Evolutionary conservation across 2,888 invertebrate genomes (phyloP), one percentile per base, ranked within the genome.

Genomic region (Cheilosia vernalis): DNA sequence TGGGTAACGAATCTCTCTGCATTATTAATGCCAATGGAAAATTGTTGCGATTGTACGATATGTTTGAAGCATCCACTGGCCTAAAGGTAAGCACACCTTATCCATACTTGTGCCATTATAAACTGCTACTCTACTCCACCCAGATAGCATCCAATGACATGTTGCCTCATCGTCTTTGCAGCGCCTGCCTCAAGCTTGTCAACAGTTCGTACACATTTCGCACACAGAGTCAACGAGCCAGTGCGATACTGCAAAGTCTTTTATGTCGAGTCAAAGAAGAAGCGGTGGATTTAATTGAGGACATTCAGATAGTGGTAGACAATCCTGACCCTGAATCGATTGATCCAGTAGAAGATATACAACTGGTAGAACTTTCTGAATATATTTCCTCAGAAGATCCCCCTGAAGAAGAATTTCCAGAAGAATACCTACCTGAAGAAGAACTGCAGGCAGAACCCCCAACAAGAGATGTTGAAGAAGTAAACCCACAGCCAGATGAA

Each of bases 151-250:
- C 72, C 0, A n/a, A 69, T 1, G 85, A 85, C 17, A 40, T 9
- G 2, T 4, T 85, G 17, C 85, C 85, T 9, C 70, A 66, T n/a
- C 76, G 72, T 2, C 69, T 85, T 19, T 85, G 85, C 21, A 53
- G 72, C 42, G 2, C 49, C 4, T 85, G 85, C 21, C 40, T 85
- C 0, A 64, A 72, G 40, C 21, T 37, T 15, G 56, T 85, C 4
- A 81, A 77, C 33, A 77, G 27, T 37, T 76, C 60, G 7, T 81
- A 80, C 19, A 53, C 49, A 2, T 85, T 72, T 37, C 60, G 58
- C 0, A 47, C 24, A 4, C 76, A 76, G 19, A 56, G 81, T 19
- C 70, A 72, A 6, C 49, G 76, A 19, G 61, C 85, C 2, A 15
- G 66, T 21, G 44, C 76, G 7, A 63, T 76, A 47, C 61, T 85